These are phyloP conservation scores for Carassius gibelio DNA, from an alignment of 2,113 vertebrate species.

Conservation along the genomic window DNA sequence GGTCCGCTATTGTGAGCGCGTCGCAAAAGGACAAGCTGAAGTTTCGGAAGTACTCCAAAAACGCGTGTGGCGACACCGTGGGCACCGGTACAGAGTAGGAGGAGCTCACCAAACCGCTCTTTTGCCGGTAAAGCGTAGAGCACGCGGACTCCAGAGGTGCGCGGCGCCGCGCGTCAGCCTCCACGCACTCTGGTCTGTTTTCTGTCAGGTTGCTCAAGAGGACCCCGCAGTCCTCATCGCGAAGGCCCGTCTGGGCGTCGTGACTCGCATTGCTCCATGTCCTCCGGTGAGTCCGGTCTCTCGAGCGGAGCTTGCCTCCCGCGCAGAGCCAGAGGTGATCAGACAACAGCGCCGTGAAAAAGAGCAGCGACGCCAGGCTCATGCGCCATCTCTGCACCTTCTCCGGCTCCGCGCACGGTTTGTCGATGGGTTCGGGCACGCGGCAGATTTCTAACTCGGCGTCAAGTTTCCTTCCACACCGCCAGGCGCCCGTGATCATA, in stretches of 20 bases:
- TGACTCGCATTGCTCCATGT: constrained; percentile 54
- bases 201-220: constrained; percentile 74
- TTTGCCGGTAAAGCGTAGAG: constrained; percentile 72
- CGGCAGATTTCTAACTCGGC: constrained; percentile 76
- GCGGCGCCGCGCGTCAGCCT: constrained; percentile 66
- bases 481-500: constrained; percentile 84
- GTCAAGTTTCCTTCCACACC: constrained; percentile 78
- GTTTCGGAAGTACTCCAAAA: constrained; percentile 83
- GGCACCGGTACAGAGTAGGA: constrained; percentile 65
- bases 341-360: constrained; percentile 81
- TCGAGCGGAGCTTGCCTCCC: constrained; percentile 73
- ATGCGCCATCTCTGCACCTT: constrained; percentile 84
- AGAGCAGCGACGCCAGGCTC: constrained; percentile 80
- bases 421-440: constrained; percentile 74
- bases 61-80: constrained; percentile 75
- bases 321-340: constrained; percentile 82
- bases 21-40: constrained; percentile 86
- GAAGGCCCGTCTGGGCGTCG: constrained; percentile 50
- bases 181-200: constrained; percentile 61
- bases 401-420: constrained; percentile 81
- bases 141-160: constrained; percentile 76
- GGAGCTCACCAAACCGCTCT: constrained; percentile 69
- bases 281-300: constrained; percentile 69
- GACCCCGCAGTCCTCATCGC: constrained; percentile 64
- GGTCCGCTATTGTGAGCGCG: constrained; percentile 83